Percentiles rank a stretch among this genome's conserved stretches.
phyloP scores from a whole-genome alignment of 1,140 invertebrate genomes.

The Tetragnatha versicolor region DNA sequence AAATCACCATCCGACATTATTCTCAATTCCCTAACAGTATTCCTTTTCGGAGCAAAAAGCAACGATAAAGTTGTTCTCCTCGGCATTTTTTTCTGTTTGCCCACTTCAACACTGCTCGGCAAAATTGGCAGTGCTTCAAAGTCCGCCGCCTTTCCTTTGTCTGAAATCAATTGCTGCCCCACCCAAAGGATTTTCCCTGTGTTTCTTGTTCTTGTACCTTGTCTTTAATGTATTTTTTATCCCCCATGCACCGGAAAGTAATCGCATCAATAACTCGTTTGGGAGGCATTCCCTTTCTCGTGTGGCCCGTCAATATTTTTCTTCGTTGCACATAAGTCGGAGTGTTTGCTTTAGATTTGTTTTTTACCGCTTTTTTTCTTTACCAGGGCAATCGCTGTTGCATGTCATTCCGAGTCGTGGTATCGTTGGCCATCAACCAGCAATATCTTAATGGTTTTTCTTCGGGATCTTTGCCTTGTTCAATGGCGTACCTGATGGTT shows the following conservation, averaged over 20 bases:
- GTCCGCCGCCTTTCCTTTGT: conserved; percentile 16
- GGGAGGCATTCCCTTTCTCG: conserved; percentile 4
- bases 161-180: conserved; percentile 18
- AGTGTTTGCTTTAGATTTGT: too few species aligned
- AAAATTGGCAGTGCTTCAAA: conserved; percentile 45
- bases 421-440: background rate
- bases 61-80: background rate
- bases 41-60: too few species aligned
- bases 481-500: too few species aligned
- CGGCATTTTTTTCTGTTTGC: background rate
- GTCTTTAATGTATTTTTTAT: conserved; percentile 43
- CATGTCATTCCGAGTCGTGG: conserved; percentile 1
- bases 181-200: conserved; percentile 40
- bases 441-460: too few species aligned
- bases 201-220: conserved; percentile 31
- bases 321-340: too few species aligned
- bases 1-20: too few species aligned
- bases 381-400: background rate
- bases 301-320: too few species aligned
- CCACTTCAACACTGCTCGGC: conserved; percentile 8
- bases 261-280: conserved; percentile 47
- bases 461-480: too few species aligned
- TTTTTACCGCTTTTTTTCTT: background rate
- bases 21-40: too few species aligned
- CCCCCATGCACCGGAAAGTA: conserved; percentile 37